Percentiles rank a stretch among this genome's conserved stretches.
Conservation (phyloP, 2,888 invertebrate genomes). For the Rhopalosiphum nymphaeae region DNA sequence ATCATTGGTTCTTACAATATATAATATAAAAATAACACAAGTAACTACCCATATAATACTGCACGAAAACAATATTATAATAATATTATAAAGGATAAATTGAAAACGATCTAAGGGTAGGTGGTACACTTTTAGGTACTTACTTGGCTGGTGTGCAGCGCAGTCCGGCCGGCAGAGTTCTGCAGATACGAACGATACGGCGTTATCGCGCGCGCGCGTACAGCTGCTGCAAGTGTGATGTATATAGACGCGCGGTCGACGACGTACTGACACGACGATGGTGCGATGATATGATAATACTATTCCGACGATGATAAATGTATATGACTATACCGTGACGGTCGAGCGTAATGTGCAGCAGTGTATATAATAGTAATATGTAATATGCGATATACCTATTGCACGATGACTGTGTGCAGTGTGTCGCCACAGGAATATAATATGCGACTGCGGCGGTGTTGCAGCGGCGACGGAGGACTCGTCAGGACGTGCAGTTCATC, state of each 20-base stretch:
- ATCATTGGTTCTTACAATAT: background rate
- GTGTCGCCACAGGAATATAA: background rate
- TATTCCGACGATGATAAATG: background rate
- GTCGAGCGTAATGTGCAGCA: background rate
- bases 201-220: background rate
- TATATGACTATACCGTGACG: background rate
- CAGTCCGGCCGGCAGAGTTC: background rate
- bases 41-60: background rate
- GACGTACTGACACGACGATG: conserved; percentile 10
- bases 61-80: background rate
- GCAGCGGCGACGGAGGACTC: conserved; percentile 16
- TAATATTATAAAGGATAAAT: background rate
- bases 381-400: background rate
- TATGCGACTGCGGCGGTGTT: background rate
- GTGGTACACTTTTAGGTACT: background rate
- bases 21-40: background rate
- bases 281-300: background rate
- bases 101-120: background rate
- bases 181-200: background rate
- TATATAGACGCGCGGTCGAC: background rate
- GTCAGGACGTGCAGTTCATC: conserved; percentile 37
- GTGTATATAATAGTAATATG: background rate
- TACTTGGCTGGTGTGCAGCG: background rate
- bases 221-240: background rate
- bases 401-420: background rate